phyloP scores from a whole-genome alignment of 92 coral and sea anemone genomes.

The Epizoanthus scotinus region DNA sequence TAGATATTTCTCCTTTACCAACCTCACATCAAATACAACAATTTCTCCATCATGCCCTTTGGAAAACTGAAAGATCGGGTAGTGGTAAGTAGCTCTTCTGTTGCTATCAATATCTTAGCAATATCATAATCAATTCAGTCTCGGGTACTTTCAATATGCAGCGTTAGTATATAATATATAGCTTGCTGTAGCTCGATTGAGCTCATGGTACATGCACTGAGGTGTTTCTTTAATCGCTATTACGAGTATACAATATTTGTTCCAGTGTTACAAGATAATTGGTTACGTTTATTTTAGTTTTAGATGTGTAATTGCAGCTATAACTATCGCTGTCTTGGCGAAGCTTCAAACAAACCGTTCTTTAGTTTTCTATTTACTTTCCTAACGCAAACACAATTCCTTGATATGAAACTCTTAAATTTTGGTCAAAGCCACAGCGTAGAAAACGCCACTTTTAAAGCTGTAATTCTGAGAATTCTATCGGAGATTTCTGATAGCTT shows the following conservation, averaged over 20 bases:
- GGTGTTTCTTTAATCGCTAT: too few species aligned
- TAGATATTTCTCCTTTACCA: background rate
- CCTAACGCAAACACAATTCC: background rate
- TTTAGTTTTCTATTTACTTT: background rate
- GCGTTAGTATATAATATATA: background rate
- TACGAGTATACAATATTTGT: too few species aligned
- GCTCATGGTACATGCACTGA: too few species aligned
- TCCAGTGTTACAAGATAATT: too few species aligned
- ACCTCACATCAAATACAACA: background rate
- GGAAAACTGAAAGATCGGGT: conserved; percentile 65
- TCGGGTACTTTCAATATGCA: background rate
- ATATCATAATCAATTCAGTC: too few species aligned
- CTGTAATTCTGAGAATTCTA: too few species aligned
- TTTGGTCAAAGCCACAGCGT: background rate
- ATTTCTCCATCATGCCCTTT: conserved; percentile 52
- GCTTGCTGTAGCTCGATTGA: background rate
- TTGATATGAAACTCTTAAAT: background rate
- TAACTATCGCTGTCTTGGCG: too few species aligned
- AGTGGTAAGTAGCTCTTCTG: conserved; percentile 53
- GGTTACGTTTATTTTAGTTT: background rate
- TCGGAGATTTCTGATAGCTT: background rate
- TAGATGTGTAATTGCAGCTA: too few species aligned
- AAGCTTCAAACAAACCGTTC: background rate
- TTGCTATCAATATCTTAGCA: background rate
- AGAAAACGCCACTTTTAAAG: too few species aligned